Evolutionary conservation across 2,113 vertebrate genomes (phyloP).

Genomic region (Sander lucioperca): DNA sequence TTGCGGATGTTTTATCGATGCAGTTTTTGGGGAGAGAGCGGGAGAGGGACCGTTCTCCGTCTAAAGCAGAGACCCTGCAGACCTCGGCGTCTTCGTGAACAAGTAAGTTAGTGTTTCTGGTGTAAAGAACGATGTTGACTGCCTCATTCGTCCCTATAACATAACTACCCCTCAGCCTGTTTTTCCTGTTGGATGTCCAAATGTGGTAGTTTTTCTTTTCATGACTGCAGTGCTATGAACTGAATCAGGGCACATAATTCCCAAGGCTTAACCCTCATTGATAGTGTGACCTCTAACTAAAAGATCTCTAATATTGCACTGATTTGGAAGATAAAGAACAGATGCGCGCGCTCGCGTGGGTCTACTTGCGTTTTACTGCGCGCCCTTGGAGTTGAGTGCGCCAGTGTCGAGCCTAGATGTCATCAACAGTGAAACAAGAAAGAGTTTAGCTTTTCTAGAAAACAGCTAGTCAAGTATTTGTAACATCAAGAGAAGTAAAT

Average conservation of each 20-base stretch:
- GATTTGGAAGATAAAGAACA: conserved; percentile 39
- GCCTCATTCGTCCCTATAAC: background rate
- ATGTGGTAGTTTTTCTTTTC: conserved; percentile 9
- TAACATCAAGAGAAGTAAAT: background rate
- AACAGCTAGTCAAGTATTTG: background rate
- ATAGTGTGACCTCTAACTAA: conserved; percentile 41
- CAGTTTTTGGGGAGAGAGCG: conserved; percentile 71
- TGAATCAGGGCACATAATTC: conserved; percentile 12
- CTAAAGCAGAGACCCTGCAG: conserved; percentile 56
- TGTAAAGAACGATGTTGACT: background rate
- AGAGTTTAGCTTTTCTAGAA: background rate
- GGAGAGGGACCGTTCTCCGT: conserved; percentile 57
- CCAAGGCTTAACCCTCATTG: conserved; percentile 8
- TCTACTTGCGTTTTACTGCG: conserved; percentile 49
- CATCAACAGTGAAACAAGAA: background rate
- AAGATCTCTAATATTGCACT: conserved; percentile 40
- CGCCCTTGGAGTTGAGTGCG: conserved; percentile 59
- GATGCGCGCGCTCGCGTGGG: conserved; percentile 40
- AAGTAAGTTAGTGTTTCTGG: conserved; percentile 77
- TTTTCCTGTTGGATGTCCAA: conserved; percentile 11
- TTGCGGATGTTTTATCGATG: conserved; percentile 86
- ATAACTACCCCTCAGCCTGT: background rate
- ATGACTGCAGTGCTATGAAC: background rate
- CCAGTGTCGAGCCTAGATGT: conserved; percentile 5
- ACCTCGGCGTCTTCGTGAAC: conserved; percentile 60